These are phyloP conservation scores for Oncorhynchus clarkii DNA, from an alignment of 2,113 vertebrate species.

Conservation along the genomic window DNA sequence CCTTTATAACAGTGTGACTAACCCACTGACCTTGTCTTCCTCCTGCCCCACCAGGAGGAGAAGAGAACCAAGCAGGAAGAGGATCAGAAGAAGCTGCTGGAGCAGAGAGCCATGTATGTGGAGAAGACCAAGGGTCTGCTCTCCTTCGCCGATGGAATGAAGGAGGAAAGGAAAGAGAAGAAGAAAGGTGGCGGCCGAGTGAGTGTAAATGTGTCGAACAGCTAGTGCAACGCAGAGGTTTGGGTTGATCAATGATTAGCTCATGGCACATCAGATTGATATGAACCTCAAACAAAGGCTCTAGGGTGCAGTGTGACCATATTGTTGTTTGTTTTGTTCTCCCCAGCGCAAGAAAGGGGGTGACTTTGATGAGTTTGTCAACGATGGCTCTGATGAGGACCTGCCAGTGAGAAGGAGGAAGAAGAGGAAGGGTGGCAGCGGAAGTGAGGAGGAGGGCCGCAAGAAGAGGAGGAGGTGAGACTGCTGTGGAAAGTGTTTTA, in stretches of 20 bases:
- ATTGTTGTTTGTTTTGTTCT: constrained; percentile 18
- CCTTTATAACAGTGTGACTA: not conserved
- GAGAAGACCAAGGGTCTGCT: constrained; percentile 97
- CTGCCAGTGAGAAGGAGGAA: constrained; percentile 88
- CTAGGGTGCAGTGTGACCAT: not conserved
- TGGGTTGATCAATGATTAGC: not conserved
- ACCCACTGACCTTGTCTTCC: not conserved
- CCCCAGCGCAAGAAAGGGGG: constrained; percentile 85
- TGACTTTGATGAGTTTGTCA: constrained; percentile 96
- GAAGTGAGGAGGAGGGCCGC: constrained; percentile 83
- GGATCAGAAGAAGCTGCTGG: constrained; percentile 94
- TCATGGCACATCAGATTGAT: not conserved
- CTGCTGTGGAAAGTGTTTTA: not conserved
- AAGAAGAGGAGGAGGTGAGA: constrained; percentile 82
- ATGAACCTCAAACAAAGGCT: not conserved
- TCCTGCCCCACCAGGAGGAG: constrained; percentile 77
- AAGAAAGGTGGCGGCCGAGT: constrained; percentile 84
- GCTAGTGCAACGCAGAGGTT: not conserved
- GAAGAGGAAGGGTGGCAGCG: constrained; percentile 84
- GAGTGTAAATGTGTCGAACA: constrained; percentile 34
- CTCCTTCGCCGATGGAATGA: constrained; percentile 81
- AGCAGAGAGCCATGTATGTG: constrained; percentile 94
- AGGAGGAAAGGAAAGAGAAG: constrained; percentile 89
- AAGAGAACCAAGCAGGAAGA: constrained; percentile 85
- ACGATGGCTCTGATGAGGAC: constrained; percentile 94